phyloP scores from a whole-genome alignment of 2,888 invertebrate species.

The Dicroscelio sp. region DNA sequence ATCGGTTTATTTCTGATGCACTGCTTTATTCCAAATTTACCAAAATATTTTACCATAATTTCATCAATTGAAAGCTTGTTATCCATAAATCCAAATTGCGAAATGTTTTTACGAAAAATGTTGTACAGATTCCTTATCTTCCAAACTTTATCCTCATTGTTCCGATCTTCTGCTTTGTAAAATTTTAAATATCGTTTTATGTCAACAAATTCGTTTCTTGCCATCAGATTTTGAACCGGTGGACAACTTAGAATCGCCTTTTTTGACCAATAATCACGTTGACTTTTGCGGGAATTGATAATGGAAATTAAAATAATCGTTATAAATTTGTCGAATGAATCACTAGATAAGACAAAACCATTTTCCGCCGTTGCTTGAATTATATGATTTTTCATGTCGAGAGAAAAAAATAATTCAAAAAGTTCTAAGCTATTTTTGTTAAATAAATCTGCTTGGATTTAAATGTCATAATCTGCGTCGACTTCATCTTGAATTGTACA shows the following conservation, averaged over 20 bases:
- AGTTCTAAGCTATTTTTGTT: conserved; percentile 58
- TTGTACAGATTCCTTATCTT: conserved; percentile 60
- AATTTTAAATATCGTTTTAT: conserved; percentile 58
- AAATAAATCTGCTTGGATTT: conserved; percentile 21
- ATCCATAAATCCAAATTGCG: conserved; percentile 52
- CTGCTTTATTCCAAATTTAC: conserved; percentile 72
- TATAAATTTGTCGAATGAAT: conserved; percentile 64
- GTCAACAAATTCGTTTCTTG: conserved; percentile 50
- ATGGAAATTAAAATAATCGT: conserved; percentile 52
- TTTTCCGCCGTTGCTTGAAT: conserved; percentile 62
- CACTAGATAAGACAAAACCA: conserved; percentile 45
- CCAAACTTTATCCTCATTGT: conserved; percentile 63
- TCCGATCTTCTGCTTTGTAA: conserved; percentile 56
- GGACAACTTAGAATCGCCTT: conserved; percentile 41
- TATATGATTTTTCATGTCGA: conserved; percentile 61
- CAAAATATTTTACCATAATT: conserved; percentile 77
- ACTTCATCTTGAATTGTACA: not conserved
- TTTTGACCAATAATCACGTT: conserved; percentile 55
- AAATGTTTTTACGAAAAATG: conserved; percentile 57
- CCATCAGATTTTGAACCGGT: conserved; percentile 48
- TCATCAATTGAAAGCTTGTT: conserved; percentile 60
- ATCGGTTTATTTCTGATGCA: conserved; percentile 78
- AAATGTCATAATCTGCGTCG: conserved; percentile 5
- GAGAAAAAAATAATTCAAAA: conserved; percentile 56
- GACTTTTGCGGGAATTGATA: conserved; percentile 30